Evolutionary conservation across 2,797 vertebrate genomes (phyloP).

Genomic region (Crypturellus tataupa): DNA sequence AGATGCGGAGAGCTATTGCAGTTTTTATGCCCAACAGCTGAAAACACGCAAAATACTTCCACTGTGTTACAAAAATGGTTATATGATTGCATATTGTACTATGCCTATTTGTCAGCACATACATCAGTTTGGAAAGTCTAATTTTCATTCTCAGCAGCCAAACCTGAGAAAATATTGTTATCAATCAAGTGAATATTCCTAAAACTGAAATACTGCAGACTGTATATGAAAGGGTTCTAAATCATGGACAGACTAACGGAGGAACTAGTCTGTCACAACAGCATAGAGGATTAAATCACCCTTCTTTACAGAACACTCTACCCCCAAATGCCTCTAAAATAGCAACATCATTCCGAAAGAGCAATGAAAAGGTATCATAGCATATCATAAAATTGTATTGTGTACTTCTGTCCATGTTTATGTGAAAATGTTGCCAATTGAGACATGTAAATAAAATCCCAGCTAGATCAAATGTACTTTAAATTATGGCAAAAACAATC

Average conservation of each 20-base stretch:
- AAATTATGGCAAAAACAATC: conserved; percentile 36
- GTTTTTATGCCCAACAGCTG: conserved; percentile 69
- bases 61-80: conserved; percentile 68
- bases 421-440: conserved; percentile 20
- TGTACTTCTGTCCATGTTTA: conserved; percentile 3
- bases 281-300: conserved; percentile 54
- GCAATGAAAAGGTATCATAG: neutral
- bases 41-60: conserved; percentile 52
- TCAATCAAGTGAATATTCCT: conserved; percentile 62
- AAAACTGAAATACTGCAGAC: conserved; percentile 63
- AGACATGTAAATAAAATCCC: conserved; percentile 4
- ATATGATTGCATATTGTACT: conserved; percentile 75
- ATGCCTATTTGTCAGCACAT: conserved; percentile 68
- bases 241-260: conserved; percentile 46
- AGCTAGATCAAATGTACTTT: neutral
- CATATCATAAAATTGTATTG: neutral
- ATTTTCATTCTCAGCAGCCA: conserved; percentile 59
- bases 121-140: conserved; percentile 21
- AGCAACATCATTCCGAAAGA: conserved; percentile 82
- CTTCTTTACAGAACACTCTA: conserved; percentile 69
- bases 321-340: conserved; percentile 78
- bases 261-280: conserved; percentile 39
- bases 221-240: conserved; percentile 74
- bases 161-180: conserved; percentile 75
- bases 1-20: conserved; percentile 64